Evolutionary conservation across 2,113 vertebrate species (phyloP), one percentile per base, ranked within the genome.

Genomic region (Albula goreensis): DNA sequence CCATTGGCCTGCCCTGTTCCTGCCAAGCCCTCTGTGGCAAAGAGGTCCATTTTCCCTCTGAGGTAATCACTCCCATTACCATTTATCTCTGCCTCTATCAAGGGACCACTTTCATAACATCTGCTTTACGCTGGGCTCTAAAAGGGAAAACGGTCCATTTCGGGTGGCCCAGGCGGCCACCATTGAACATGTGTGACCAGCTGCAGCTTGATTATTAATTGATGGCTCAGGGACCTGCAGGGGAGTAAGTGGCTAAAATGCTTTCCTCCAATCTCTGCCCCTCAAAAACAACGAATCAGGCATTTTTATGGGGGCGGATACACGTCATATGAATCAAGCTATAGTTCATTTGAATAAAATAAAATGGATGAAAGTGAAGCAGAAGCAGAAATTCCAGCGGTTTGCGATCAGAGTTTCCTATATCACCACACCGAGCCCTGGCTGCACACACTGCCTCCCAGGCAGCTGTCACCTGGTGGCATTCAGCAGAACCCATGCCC

Each of bases 41-140:
- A 91, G 89, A 88, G 89, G 91, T 91, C 92, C 91, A 93, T 93
- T 94, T 93, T 91, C 91, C 92, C 91, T 91, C 91, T 93, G 92
- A 94, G 92, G 89, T 94, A 94, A 94, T 92, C 92, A 89, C 92
- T 90, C 94, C 92, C 94, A 94, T 95, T 94, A 93, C 91, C 91
- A 93, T 94, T 95, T 92, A 94, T 93, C 92, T 92, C 92, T 87
- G 88, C 82, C 74, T 89, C 92, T 90, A 90, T 92, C 90, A 77
- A 88, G 93, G 92, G 93, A 93, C 88, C 92, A 93, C 92, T 95
- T 94, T 93, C 90, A 88, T 88, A 90, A 93, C 92, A 93, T 94
- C 93, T 93, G 92, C 91, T 94, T 92, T 90, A 90, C 89, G 83
- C 89, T 90, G 90, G 85, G 84, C 91, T 91, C 92, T 94, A 91